Evolutionary conservation across 92 coral and sea anemone species (phyloP), one percentile per base, ranked within the genome.

Genomic region (Muricea muricata): DNA sequence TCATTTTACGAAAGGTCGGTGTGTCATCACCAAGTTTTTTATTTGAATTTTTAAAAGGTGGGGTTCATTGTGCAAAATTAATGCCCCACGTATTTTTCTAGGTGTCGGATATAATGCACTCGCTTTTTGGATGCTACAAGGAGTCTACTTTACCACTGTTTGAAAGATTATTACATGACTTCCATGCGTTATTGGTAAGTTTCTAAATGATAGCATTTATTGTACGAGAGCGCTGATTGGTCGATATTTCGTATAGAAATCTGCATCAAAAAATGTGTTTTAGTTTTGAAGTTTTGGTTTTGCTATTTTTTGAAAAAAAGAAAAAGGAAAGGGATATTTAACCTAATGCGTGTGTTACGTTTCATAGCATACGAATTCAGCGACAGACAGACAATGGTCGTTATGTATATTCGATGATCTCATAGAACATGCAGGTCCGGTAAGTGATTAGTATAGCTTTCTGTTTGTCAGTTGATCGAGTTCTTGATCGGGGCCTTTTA

Each of bases 71-170:
- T n/a, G n/a, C n/a, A n/a, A n/a, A n/a, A n/a, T n/a, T n/a, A n/a
- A n/a, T n/a, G n/a, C n/a, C n/a, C n/a, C n/a, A 65, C 11, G 37
- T 54, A 26, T 11, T 23, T 73, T 37, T 24, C 10, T 35, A 95
- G 99, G 97, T 96, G 17, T 91, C 99, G 4, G 99, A 96, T 55
- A 93, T 96, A 7, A 96, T 96, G 98, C 99, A 96, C 41, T 91
- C 98, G 29, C 89, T 93, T 46, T 91, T 96, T 31, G 99, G 99
- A 13, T 93, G 96, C 17, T 93, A 93, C 72, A 93, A 93, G 54
- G 90, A 89, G 9, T 90, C 73, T 20, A 84, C 93, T 33, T 35
- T 96, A 54, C 96, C 99, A 6, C 87, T 96, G 84, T 96, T 93
- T 82, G 99, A 96, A 61, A 90, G 91, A n/a, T 91, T 96, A 39